Conservation (phyloP, 1,140 invertebrate species). For the Anoplolepis gracilipes region DNA sequence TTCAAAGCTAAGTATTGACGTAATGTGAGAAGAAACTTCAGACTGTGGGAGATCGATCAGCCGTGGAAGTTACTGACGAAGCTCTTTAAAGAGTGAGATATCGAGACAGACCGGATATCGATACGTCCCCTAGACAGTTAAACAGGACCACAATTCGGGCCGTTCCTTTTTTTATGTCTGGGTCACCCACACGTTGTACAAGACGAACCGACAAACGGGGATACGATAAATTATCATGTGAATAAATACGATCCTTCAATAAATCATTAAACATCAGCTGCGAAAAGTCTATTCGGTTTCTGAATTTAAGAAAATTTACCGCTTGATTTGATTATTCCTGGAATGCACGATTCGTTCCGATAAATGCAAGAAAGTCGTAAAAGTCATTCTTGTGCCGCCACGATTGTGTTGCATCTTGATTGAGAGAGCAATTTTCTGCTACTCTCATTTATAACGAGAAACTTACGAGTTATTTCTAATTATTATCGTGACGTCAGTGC, state of each 20-base stretch:
- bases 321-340: not conserved
- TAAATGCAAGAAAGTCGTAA: not conserved
- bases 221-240: constrained; percentile 16
- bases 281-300: not conserved
- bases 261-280: constrained; percentile 1
- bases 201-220: not conserved
- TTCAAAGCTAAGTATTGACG: constrained; percentile 22
- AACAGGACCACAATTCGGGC: constrained; percentile 39
- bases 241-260: not conserved
- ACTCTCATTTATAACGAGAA: not conserved
- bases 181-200: constrained; percentile 9
- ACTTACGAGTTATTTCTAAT: constrained; percentile 37
- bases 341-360: not conserved
- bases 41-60: constrained; percentile 40
- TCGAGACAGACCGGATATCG: constrained; percentile 51
- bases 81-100: constrained; percentile 29
- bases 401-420: not conserved
- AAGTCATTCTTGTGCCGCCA: not conserved
- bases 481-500: constrained; percentile 22
- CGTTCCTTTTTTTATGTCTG: constrained; percentile 40
- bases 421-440: not conserved
- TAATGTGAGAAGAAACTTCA: not conserved
- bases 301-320: not conserved
- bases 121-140: constrained; percentile 35
- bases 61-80: constrained; percentile 43